Evolutionary conservation across 1,140 invertebrate genomes (phyloP).

Genomic region (Gyrodactylus salaris): DNA sequence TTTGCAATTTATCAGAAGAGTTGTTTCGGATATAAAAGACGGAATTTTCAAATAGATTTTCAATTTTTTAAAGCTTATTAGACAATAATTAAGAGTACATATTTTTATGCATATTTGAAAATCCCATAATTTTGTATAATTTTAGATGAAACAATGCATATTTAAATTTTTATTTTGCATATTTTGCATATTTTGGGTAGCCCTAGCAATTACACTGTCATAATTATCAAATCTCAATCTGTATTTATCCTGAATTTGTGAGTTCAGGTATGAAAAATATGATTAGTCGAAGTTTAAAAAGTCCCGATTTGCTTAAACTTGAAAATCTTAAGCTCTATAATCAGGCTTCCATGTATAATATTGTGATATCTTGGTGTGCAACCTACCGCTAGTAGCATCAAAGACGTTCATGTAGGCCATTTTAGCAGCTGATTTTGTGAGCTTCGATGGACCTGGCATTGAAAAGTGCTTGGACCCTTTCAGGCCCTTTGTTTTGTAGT

Average conservation of each 20-base stretch:
- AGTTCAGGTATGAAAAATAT: background rate
- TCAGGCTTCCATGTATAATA: background rate
- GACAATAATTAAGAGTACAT: too few species aligned
- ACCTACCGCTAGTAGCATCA: background rate
- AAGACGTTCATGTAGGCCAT: background rate
- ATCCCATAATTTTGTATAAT: too few species aligned
- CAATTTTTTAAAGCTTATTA: too few species aligned
- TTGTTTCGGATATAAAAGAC: too few species aligned
- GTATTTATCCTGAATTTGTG: background rate
- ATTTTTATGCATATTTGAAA: too few species aligned
- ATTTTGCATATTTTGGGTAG: background rate
- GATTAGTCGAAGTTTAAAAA: background rate
- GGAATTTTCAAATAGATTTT: too few species aligned
- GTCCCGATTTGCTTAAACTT: background rate
- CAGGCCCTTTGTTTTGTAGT: background rate
- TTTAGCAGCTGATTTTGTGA: background rate
- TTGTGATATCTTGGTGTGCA: background rate
- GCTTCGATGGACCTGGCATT: background rate
- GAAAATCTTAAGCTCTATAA: background rate
- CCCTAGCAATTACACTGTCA: background rate
- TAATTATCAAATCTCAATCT: background rate
- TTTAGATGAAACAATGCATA: too few species aligned
- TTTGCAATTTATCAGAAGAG: too few species aligned
- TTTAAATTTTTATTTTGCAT: too few species aligned
- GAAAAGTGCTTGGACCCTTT: background rate